Evolutionary conservation across 2,113 vertebrate genomes (phyloP).

Genomic region (Poeciliopsis prolifica): DNA sequence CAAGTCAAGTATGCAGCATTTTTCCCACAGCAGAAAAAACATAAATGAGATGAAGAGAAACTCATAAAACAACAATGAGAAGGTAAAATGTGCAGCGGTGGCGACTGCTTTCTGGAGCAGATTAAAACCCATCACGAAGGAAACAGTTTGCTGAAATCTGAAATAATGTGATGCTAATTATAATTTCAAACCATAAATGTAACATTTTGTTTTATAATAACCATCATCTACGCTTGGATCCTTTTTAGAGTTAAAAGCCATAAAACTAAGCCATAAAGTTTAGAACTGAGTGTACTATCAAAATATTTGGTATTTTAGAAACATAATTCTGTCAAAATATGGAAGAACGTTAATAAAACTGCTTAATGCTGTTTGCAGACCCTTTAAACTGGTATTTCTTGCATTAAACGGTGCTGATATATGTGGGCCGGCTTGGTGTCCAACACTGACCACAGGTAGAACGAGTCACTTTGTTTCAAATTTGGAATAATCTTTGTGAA

Average conservation of each 20-base stretch:
- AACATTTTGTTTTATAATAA: not conserved
- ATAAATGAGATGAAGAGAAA: not conserved
- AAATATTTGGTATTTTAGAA: no score
- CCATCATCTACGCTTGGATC: not conserved
- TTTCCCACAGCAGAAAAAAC: not conserved
- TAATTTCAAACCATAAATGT: not conserved
- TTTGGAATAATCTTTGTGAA: not conserved
- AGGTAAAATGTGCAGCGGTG: not conserved
- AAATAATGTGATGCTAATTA: not conserved
- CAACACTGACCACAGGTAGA: not conserved
- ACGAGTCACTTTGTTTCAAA: not conserved
- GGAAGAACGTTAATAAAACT: no score
- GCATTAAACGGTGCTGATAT: not conserved
- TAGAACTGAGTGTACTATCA: no score
- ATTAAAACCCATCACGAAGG: no score
- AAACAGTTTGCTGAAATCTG: not conserved
- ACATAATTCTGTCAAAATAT: no score
- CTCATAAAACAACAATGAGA: not conserved
- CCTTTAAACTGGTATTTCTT: not conserved
- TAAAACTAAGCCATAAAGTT: no score
- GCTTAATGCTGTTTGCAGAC: no score
- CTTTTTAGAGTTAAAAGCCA: not conserved
- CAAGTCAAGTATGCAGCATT: not conserved
- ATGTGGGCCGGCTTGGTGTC: not conserved
- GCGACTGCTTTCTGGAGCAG: not conserved